These are phyloP conservation scores for Thalpophila matura DNA, from an alignment of 2,888 invertebrate genomes.

Conservation along the genomic window DNA sequence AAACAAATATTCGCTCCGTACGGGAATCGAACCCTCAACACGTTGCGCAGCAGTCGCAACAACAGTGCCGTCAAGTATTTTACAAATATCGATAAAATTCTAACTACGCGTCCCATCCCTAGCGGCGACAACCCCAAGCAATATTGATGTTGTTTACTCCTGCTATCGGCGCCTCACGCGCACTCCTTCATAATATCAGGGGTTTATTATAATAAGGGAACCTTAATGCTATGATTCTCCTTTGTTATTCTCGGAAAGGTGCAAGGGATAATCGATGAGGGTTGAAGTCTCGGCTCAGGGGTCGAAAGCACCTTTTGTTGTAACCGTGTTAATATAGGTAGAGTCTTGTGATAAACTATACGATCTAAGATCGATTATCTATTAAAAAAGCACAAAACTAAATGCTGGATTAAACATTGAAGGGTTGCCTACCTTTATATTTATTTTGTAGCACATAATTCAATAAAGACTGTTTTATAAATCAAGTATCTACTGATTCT, in stretches of 20 bases:
- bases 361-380: too few relatives aligned
- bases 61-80: too few relatives aligned
- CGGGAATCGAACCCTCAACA: too few relatives aligned
- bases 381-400: not conserved
- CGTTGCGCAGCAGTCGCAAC: too few relatives aligned
- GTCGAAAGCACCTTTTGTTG: not conserved
- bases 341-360: not conserved
- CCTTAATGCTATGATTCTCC: slow-evolving; percentile 50
- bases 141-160: slow-evolving; percentile 83
- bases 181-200: slow-evolving; percentile 69
- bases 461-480: too few relatives aligned
- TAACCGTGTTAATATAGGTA: slow-evolving; percentile 26
- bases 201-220: slow-evolving; percentile 69
- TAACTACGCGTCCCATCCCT: slow-evolving; percentile 49
- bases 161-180: slow-evolving; percentile 74
- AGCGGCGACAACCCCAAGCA: slow-evolving; percentile 61
- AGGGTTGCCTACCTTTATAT: too few relatives aligned
- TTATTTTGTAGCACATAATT: too few relatives aligned
- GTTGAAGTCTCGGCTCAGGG: slow-evolving; percentile 24
- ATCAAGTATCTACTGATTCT: too few relatives aligned
- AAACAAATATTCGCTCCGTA: too few relatives aligned
- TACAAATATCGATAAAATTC: slow-evolving; percentile 35
- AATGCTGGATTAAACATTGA: not conserved
- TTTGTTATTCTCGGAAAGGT: slow-evolving; percentile 52
- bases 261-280: slow-evolving; percentile 53